A percentile compares a stretch with the other conserved stretches of the same genome.
Conservation (phyloP, 2,797 vertebrate genomes). For the Antrozous pallidus region DNA sequence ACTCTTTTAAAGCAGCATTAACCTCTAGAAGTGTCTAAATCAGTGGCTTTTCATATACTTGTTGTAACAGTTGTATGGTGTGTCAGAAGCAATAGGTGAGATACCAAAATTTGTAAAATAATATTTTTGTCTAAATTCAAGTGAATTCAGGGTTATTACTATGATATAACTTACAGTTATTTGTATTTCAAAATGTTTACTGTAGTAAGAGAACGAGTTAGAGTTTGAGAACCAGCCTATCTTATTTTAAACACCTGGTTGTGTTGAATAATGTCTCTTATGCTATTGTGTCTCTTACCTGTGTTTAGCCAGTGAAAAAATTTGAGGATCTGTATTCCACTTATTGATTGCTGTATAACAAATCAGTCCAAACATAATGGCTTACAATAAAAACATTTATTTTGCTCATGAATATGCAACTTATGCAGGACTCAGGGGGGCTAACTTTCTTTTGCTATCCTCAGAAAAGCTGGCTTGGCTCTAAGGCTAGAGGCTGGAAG, state of each 20-base stretch:
- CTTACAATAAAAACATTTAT: neutral
- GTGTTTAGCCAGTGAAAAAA: neutral
- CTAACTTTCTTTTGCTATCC: neutral
- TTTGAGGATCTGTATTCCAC: neutral
- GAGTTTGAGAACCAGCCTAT: neutral
- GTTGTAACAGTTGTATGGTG: neutral
- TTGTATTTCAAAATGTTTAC: constrained; percentile 10
- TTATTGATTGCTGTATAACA: neutral
- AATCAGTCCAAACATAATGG: neutral
- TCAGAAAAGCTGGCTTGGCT: neutral
- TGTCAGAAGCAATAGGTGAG: neutral
- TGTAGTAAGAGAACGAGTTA: neutral
- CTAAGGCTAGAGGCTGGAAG: neutral
- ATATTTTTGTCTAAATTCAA: constrained; percentile 6
- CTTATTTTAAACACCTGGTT: neutral
- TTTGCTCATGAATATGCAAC: neutral
- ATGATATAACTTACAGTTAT: neutral
- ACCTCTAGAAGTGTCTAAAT: neutral
- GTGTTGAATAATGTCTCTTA: neutral
- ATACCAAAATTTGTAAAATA: neutral
- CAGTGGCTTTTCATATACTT: neutral
- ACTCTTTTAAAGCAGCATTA: neutral
- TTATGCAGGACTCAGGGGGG: neutral
- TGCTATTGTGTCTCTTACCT: neutral
- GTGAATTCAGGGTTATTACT: neutral